Evolutionary conservation across 2,797 vertebrate genomes (phyloP), one percentile per base, ranked within the genome.

Genomic region (Silurus lanzhouensis): DNA sequence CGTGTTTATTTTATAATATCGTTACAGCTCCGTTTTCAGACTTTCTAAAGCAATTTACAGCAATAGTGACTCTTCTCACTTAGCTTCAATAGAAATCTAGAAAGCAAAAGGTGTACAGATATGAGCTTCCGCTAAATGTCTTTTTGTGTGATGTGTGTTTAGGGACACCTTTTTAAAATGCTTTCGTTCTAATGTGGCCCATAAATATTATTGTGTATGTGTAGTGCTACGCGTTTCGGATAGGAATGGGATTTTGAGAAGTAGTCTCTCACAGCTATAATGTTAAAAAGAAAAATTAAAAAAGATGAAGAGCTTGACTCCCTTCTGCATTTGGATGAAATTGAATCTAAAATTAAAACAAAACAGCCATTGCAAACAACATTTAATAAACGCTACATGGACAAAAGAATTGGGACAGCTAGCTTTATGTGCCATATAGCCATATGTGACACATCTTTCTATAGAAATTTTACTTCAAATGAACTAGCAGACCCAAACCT

Each of bases 121-220:
- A 55, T 71, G 27, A 44, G 66, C 57, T 46, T 82, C n/a, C 52
- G 52, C 19, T 66, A 76, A 86, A 63, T 25, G 52, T 68, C 76
- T 84, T 84, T n/a, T 72, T 58, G 46, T 76, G 44, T 52, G 44
- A 61, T 48, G 66, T 44, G 82, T 74, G 70, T 48, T 75, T 63
- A 48, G 58, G 17, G 71, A 61, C 20, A 57, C 31, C 74, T 10
- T 27, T 27, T 58, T 46, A 66, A 46, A 64, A 83, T 61, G 27
- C 64, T 10, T 75, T 19, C 71, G 13, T 61, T 82, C 31, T 77
- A 61, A 82, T 60, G 52, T 17, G 2, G 17, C 61, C 27, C 27
- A 57, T n/a, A 31, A 81, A 44, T 17, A 75, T 58, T 9, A 71
- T 2, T 78, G 38, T 52, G 55, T 46, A 80, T 66, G 67, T 72